Evolutionary conservation across 2,113 vertebrate genomes (phyloP), one percentile per base, ranked within the genome.

Genomic region (Saccopteryx bilineata): DNA sequence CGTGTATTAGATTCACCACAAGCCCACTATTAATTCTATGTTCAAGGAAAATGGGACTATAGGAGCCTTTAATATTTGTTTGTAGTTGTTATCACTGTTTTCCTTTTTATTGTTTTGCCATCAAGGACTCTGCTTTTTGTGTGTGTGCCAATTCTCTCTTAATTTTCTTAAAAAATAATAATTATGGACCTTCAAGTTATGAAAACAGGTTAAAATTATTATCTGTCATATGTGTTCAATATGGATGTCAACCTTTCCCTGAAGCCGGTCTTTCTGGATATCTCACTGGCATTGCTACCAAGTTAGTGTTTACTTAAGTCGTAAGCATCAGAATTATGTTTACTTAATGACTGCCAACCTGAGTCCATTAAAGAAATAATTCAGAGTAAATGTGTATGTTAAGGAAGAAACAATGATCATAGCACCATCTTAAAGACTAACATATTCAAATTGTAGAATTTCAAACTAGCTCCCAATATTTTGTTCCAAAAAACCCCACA

Each of bases 241-340:
- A 15, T 68, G 24, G 17, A 33, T 85, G 81, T 56, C 72, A 91
- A 9, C 5, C 1, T 92, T 92, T 87, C 63, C n/a, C 33, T 28
- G 66, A 39, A 81, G 11, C 5, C 61, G 58, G 23, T 87, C 69
- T n/a, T 46, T 90, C 13, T 69, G 4, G 71, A 13, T 88, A 33
- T 26, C 23, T 24, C 60, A 11, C 18, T 61, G 15, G 31, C 33
- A 11, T 76, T 60, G 18, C 18, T 92, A 92, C 90, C n/a, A 68
- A 76, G 48, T 75, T 65, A 93, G 18, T 52, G 93, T 79, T 96
- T 76, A 94, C n/a, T 80, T 79, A 12, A 83, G 28, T 78, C 82
- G 21, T 93, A 63, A 92, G 46, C 2, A 85, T 3, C 56, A 92
- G 17, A 90, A 68, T 90, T 76, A 60, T 88, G 28, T 95, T 76